phyloP scores from a whole-genome alignment of 2,888 invertebrate genomes.

The Vesta saturnalis region DNA sequence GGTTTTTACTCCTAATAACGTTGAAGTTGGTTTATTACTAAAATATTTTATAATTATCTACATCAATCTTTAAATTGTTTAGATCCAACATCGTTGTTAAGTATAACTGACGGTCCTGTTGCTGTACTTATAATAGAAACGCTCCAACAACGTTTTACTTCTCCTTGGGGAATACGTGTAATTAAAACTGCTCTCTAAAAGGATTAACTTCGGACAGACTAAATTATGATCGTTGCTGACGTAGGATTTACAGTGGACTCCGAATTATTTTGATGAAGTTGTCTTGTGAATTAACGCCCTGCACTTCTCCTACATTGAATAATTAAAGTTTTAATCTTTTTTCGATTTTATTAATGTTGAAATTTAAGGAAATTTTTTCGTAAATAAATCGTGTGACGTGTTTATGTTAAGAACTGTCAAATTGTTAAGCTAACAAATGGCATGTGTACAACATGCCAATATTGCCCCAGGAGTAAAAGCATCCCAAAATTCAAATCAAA shows the following conservation, averaged over 20 bases:
- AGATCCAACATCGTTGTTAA: slow-evolving; percentile 10
- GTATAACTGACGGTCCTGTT: slow-evolving; percentile 23
- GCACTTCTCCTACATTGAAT: slow-evolving; percentile 32
- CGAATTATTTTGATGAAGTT: slow-evolving; percentile 53
- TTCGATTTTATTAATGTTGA: slow-evolving; percentile 16
- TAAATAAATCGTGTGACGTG: background rate
- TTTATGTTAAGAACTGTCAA: slow-evolving; percentile 35
- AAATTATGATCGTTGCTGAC: slow-evolving; percentile 56
- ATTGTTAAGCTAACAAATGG: slow-evolving; percentile 37
- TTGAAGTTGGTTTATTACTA: too few relatives aligned
- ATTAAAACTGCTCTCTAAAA: slow-evolving; percentile 60
- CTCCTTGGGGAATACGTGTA: slow-evolving; percentile 58
- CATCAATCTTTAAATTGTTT: slow-evolving; percentile 21
- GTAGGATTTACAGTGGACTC: slow-evolving; percentile 54
- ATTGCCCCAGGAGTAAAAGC: slow-evolving; percentile 30
- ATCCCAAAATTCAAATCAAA: slow-evolving; percentile 58
- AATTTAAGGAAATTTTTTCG: background rate
- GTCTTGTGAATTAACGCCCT: slow-evolving; percentile 47
- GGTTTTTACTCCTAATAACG: slow-evolving; percentile 15
- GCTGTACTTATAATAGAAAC: slow-evolving; percentile 39
- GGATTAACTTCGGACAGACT: slow-evolving; percentile 58
- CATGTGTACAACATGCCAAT: slow-evolving; percentile 33
- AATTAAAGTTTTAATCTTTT: slow-evolving; percentile 17
- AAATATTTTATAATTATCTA: background rate
- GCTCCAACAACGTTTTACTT: slow-evolving; percentile 53